Evolutionary conservation across 2,797 vertebrate species (phyloP), one percentile per base, ranked within the genome.

Genomic region (Capromys pilorides): DNA sequence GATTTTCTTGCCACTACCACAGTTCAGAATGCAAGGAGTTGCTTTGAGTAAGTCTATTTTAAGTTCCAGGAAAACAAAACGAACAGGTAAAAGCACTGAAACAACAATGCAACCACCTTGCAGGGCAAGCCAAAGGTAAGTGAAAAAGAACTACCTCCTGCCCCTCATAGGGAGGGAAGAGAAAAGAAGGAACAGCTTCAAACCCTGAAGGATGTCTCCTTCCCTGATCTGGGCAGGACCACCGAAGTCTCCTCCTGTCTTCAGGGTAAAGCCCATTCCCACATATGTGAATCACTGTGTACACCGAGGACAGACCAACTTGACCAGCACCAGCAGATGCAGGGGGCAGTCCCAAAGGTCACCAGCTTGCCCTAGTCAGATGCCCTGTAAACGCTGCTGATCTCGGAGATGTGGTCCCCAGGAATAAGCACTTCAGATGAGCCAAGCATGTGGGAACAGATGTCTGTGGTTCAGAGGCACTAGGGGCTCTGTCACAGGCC

Each of bases 11-110:
- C 61, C 75, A 71, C 66, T 92, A 73, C 81, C 95, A 49, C 78
- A 88, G 94, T 81, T 97, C 80, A 66, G 66, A 85, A 62, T n/a
- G 49, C n/a, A 66, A 45, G 0, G 16, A 95, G 57, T 73, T 95
- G 95, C 78, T 77, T 64, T 54, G 39, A 97, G 66, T 14, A 67
- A 87, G 16, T 31, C 83, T 83, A 18, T 28, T 28, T 69, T 45
- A 77, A 41, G 28, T 33, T 22, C 41, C 57, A 59, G 71, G 59
- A 84, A 86, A 78, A 36, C 24, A 86, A 57, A 83, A 51, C 8
- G 39, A 57, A 61, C 0, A 54, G 64, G 22, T 57, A 2, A 77
- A 36, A 31, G 49, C 39, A 26, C n/a, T 22, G 28, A 16, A 26
- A 49, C 28, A 39, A 41, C 39, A 69, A 73, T 41, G 39, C 39